These are phyloP conservation scores for Drosophila sturtevanti DNA, from an alignment of 1,140 invertebrate genomes.

Conservation along the genomic window DNA sequence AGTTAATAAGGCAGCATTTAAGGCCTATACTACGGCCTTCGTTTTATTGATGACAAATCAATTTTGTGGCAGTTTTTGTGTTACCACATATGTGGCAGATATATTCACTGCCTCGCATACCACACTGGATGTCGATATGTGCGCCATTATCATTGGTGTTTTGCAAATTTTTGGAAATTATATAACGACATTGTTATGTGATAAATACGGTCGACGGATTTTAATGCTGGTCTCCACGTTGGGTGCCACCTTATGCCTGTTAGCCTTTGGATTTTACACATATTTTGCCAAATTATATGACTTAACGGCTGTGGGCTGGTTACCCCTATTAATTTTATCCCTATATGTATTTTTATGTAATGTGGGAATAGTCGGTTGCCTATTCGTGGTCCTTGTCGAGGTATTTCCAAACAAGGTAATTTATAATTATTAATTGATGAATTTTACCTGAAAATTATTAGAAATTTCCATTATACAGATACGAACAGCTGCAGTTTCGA, in stretches of 20 bases:
- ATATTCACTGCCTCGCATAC: constrained; percentile 87
- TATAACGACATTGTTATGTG: constrained; percentile 57
- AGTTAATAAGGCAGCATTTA: constrained; percentile 48
- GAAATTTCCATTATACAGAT: constrained; percentile 39
- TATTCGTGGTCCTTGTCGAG: constrained; percentile 72
- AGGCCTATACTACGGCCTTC: constrained; percentile 37
- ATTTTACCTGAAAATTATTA: background rate
- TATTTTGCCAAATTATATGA: constrained; percentile 32
- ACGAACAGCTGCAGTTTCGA: constrained; percentile 50
- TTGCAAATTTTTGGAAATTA: constrained; percentile 82
- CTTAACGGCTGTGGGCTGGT: constrained; percentile 49
- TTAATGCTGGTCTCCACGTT: constrained; percentile 50
- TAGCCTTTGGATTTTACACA: constrained; percentile 44
- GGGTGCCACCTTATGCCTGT: constrained; percentile 42
- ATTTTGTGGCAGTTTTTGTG: constrained; percentile 56
- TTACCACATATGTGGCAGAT: constrained; percentile 68
- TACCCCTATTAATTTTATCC: constrained; percentile 60
- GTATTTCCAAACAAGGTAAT: constrained; percentile 61
- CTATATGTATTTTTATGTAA: constrained; percentile 65
- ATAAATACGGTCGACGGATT: constrained; percentile 55
- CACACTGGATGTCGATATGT: constrained; percentile 83
- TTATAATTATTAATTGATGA: background rate
- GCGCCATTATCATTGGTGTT: constrained; percentile 84
- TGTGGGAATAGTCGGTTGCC: constrained; percentile 63
- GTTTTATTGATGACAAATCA: constrained; percentile 47